Evolutionary conservation across 2,797 vertebrate genomes (phyloP).

Genomic region (Tapirus indicus): DNA sequence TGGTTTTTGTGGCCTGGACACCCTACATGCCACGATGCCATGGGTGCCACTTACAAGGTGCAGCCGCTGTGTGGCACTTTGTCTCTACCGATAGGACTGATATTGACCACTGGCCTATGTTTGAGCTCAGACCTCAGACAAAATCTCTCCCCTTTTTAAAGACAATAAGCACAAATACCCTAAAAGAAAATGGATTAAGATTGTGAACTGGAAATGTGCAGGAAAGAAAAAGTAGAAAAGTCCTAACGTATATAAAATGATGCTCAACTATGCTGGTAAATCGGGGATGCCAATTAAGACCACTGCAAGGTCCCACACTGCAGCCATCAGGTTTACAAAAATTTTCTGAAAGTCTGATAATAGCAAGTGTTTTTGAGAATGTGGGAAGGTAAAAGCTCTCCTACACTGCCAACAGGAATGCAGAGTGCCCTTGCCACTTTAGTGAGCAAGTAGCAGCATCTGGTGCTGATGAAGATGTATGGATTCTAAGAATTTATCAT

Average conservation of each 20-base stretch:
- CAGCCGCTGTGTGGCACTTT: not conserved
- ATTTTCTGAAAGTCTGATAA: not conserved
- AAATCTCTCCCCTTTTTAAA: not conserved
- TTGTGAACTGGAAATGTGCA: not conserved
- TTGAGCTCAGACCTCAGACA: not conserved
- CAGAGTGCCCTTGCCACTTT: not conserved
- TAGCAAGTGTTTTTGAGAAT: not conserved
- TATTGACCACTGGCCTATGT: not conserved
- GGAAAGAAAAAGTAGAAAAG: not conserved
- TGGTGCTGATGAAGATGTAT: not conserved
- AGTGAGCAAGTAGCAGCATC: not conserved
- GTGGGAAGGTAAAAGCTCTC: not conserved
- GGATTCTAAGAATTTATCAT: not conserved
- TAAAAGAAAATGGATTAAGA: not conserved
- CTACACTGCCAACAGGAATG: not conserved
- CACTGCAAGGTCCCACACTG: not conserved
- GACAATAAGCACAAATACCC: not conserved
- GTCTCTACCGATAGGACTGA: not conserved
- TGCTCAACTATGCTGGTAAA: not conserved
- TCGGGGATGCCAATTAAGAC: not conserved
- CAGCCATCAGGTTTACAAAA: not conserved
- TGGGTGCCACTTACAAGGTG: not conserved
- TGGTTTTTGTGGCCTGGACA: too few relatives aligned
- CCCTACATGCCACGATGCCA: fast-evolving
- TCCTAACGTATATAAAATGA: not conserved